Conservation (phyloP, 2,888 invertebrate species). For the Microplitis manilae region DNA sequence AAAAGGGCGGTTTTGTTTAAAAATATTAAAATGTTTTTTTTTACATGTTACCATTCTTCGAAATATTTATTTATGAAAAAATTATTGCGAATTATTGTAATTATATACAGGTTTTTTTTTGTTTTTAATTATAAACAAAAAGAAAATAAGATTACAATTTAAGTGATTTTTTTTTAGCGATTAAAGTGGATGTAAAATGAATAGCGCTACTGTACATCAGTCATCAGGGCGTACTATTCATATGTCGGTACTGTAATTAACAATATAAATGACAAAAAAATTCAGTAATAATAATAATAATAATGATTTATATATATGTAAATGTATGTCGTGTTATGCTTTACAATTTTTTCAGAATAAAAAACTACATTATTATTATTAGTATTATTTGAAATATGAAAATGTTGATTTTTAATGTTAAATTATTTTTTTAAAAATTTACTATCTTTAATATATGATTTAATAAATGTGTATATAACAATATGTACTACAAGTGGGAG, state of each 20-base stretch:
- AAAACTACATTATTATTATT: conserved; percentile 21
- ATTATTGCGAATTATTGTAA: conserved; percentile 14
- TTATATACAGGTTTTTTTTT: conserved; percentile 25
- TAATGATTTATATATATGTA: conserved; percentile 14
- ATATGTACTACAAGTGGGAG: conserved; percentile 70
- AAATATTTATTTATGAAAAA: conserved; percentile 17
- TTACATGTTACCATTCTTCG: conserved; percentile 1
- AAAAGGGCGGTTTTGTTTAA: background rate
- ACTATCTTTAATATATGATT: conserved; percentile 40
- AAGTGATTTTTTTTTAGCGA: background rate
- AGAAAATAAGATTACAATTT: background rate
- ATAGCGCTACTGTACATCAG: conserved; percentile 72
- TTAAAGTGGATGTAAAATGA: conserved; percentile 47
- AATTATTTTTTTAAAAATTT: conserved; percentile 29
- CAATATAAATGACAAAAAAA: conserved; percentile 39
- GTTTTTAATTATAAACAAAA: background rate
- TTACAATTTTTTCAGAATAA: conserved; percentile 40
- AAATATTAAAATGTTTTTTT: background rate
- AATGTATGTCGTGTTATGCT: conserved; percentile 40
- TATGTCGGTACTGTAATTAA: conserved; percentile 57
- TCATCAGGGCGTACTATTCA: conserved; percentile 72
- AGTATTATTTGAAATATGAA: conserved; percentile 7
- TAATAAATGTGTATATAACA: conserved; percentile 51
- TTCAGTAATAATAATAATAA: conserved; percentile 14
- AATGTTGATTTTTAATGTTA: conserved; percentile 39